These are phyloP conservation scores for Halcyon badia DNA, from an alignment of 2,797 vertebrate genomes.

Conservation along the genomic window DNA sequence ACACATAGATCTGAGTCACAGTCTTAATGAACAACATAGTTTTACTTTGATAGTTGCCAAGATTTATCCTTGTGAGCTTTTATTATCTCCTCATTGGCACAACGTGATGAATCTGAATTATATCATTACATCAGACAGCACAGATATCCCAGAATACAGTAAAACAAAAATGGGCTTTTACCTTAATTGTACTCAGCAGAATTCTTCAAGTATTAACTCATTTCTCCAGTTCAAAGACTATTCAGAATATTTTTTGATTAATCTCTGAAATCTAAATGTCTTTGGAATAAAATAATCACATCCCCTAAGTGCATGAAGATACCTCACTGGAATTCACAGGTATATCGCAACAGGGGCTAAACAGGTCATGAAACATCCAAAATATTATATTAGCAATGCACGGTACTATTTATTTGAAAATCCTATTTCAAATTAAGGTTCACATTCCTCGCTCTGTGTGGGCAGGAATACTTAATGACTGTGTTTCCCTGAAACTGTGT, in stretches of 20 bases:
- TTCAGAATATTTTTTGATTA: constrained; percentile 32
- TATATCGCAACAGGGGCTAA: not conserved
- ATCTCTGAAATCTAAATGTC: not conserved
- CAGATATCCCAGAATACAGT: constrained; percentile 35
- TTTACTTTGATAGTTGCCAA: not conserved
- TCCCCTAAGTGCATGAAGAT: not conserved
- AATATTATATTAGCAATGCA: constrained; percentile 22
- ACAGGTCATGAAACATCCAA: constrained; percentile 27
- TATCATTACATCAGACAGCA: not conserved
- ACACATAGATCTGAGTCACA: not conserved
- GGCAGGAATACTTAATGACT: constrained; percentile 65
- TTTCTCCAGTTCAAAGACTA: constrained; percentile 5
- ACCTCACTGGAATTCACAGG: not conserved
- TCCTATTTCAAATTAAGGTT: constrained; percentile 51
- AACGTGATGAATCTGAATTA: not conserved
- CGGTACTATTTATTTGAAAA: constrained; percentile 54
- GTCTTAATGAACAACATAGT: rapidly evolving
- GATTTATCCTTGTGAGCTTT: not conserved
- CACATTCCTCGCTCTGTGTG: constrained; percentile 27
- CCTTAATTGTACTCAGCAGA: constrained; percentile 32
- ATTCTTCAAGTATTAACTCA: constrained; percentile 17
- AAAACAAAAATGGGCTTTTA: constrained; percentile 50
- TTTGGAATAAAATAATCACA: not conserved
- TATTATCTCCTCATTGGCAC: not conserved
- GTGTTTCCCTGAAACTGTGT: constrained; percentile 50